Percentiles rank a stretch among this genome's conserved stretches.
phyloP scores from a whole-genome alignment of 2,888 invertebrate genomes.

The Cremastobaeus sp. region DNA sequence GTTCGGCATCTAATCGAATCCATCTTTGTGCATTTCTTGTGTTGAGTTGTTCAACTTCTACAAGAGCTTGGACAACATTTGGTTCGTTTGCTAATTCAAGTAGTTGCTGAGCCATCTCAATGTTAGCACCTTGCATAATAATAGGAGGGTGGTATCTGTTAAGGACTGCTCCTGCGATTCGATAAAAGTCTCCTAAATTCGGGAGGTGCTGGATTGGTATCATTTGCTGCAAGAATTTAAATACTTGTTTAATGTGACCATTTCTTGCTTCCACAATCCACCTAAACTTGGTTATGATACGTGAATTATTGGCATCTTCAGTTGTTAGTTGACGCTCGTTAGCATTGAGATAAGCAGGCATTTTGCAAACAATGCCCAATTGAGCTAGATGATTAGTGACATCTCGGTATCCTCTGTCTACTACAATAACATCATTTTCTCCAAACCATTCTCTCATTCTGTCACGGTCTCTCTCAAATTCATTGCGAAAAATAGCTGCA shows the following conservation, averaged over 20 bases:
- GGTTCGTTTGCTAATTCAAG: constrained; percentile 22
- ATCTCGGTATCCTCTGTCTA: constrained; percentile 55
- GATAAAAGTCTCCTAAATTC: not conserved
- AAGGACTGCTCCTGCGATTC: no score
- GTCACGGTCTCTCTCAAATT: constrained; percentile 20
- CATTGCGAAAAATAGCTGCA: constrained; percentile 25
- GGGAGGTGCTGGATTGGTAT: constrained; percentile 8
- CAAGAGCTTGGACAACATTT: constrained; percentile 48
- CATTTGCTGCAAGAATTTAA: constrained; percentile 9
- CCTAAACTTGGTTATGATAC: constrained; percentile 14
- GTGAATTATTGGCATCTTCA: constrained; percentile 53
- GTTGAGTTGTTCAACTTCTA: constrained; percentile 44
- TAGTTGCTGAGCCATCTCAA: constrained; percentile 26
- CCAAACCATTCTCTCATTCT: constrained; percentile 39
- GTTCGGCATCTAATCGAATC: constrained; percentile 26
- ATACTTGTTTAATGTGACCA: constrained; percentile 55
- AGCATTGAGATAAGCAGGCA: constrained; percentile 16
- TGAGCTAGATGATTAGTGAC: constrained; percentile 18
- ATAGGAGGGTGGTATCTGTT: constrained; percentile 39
- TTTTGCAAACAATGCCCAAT: constrained; percentile 27
- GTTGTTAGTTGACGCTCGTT: constrained; percentile 43
- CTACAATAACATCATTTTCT: constrained; percentile 42
- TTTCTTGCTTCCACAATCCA: constrained; percentile 38
- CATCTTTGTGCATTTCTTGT: constrained; percentile 45
- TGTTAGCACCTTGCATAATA: constrained; percentile 45